Evolutionary conservation across 2,113 vertebrate species (phyloP), one percentile per base, ranked within the genome.

Genomic region (Dipodomys stephensi): DNA sequence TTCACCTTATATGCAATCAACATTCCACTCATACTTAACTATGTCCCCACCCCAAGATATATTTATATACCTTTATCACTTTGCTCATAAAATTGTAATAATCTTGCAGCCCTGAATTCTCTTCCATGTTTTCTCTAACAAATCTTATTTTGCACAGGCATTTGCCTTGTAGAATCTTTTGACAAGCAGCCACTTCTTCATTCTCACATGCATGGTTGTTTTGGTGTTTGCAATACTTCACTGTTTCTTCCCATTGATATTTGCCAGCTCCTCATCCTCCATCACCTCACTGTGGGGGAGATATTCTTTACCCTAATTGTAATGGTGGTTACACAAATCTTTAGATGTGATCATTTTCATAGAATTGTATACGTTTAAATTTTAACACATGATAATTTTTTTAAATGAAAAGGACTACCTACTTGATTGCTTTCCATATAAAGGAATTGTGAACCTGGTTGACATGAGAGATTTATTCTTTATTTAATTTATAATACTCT

Each of bases 201-300:
- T 94, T 88, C 25, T 90, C 53, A 95, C 69, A 72, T 3, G 15
- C 57, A 67, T 28, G 68, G 7, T 88, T 49, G 9, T 49, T 10
- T 83, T 86, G 23, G 49, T 8, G 80, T 94, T 69, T 87, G 57
- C 23, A 57, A 83, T n/a, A 73, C 28, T 25, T 80, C 53, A 60
- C n/a, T 83, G 49, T 86, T 96, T 78, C 69, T 27, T 90, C 22
- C 60, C 32, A 35, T 91, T 93, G 16, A 27, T 72, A 68, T 53
- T 92, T 68, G 69, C 46, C 85, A 93, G 27, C n/a, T 68, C 44
- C 30, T 86, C 60, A 30, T 93, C 28, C 53, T 49, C 60, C 60
- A 62, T 62, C 60, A 62, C 20, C 60, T 18, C 5, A 16, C 16
- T 62, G 15, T 62, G 60, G 20, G 60, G 23, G 65, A 28, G 65